Evolutionary conservation across 2,888 invertebrate genomes (phyloP).

Genomic region (Hanleya hanleyi): DNA sequence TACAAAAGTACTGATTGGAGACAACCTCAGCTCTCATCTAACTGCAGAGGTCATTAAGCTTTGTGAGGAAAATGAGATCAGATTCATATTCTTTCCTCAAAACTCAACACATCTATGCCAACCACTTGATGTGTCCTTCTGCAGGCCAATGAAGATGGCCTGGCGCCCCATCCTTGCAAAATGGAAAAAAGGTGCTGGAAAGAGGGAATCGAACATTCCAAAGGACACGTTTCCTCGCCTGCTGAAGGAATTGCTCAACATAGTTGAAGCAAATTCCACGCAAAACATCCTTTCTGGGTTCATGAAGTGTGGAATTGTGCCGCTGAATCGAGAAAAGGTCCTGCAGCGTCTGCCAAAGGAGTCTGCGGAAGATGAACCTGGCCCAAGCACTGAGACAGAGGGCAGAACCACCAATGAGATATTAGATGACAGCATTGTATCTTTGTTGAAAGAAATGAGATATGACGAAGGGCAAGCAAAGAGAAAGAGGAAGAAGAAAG

Average conservation of each 20-base stretch:
- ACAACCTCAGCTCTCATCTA: conserved; percentile 60
- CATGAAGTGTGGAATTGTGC: neutral
- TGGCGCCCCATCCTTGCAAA: conserved; percentile 27
- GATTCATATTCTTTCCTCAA: conserved; percentile 48
- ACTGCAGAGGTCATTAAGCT: conserved; percentile 51
- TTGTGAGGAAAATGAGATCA: conserved; percentile 66
- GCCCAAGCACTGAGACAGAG: no score
- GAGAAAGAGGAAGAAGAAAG: no score
- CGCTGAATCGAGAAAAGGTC: neutral
- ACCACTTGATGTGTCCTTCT: conserved; percentile 34
- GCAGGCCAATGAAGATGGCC: conserved; percentile 23
- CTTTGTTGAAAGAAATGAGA: no score
- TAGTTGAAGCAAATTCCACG: neutral
- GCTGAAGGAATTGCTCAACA: neutral
- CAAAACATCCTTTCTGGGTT: neutral
- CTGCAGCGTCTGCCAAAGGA: no score
- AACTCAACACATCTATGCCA: conserved; percentile 42
- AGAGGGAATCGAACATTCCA: neutral
- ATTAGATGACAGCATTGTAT: no score
- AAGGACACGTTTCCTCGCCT: neutral
- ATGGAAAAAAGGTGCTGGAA: neutral
- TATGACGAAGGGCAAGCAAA: no score
- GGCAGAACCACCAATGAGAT: no score
- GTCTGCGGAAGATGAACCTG: no score
- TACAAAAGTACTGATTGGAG: conserved; percentile 68